A percentile compares a stretch with the other conserved stretches of the same genome.
Conservation (phyloP, 2,888 invertebrate genomes). For the Elysia crispata region DNA sequence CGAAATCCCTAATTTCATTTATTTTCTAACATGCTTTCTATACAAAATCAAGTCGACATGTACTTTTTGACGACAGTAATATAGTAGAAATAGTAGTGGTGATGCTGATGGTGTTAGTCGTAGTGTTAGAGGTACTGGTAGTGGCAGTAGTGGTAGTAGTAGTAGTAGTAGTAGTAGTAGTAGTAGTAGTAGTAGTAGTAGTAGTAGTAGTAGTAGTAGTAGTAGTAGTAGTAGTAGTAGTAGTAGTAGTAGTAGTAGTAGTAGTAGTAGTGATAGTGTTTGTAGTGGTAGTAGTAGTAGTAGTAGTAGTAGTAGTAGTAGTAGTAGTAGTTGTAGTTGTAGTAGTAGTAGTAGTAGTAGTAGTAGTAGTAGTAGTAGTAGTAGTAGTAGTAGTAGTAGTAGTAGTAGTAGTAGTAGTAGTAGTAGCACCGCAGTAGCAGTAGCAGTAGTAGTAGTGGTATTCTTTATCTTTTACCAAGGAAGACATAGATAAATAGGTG, state of each 20-base stretch:
- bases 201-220: background rate
- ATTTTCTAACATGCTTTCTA: too few species aligned
- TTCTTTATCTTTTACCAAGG: too few species aligned
- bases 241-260: background rate
- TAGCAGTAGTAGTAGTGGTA: too few species aligned
- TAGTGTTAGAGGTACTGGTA: background rate
- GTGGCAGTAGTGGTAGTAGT: background rate
- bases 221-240: background rate
- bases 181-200: slow-evolving; percentile 13
- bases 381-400: slow-evolving; percentile 9
- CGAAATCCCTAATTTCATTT: too few species aligned
- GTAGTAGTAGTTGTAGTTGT: background rate
- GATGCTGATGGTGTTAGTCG: background rate
- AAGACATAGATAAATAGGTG: too few species aligned
- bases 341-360: slow-evolving; percentile 10
- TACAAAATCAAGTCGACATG: too few species aligned
- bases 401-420: slow-evolving; percentile 9
- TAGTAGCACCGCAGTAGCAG: too few species aligned
- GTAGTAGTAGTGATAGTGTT: background rate
- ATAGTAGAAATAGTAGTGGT: too few species aligned
- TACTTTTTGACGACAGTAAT: too few species aligned
- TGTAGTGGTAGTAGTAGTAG: background rate
- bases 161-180: background rate
- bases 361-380: slow-evolving; percentile 9
- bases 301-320: background rate